Percentiles rank a stretch among this genome's conserved stretches.
Conservation (phyloP, 2,888 invertebrate genomes). For the Anodontia alba region DNA sequence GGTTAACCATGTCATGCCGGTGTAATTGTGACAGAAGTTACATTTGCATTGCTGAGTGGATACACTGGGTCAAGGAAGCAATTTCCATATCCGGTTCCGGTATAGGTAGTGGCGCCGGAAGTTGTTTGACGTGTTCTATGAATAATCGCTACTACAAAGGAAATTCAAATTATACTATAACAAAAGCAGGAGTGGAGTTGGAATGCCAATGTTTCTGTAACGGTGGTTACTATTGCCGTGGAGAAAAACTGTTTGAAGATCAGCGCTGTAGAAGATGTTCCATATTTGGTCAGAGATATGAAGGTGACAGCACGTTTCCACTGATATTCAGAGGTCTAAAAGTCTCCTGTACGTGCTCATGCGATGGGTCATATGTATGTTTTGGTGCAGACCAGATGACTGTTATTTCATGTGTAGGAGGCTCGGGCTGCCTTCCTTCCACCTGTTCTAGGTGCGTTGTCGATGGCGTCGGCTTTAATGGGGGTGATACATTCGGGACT, state of each 20-base stretch:
- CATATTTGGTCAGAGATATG: conserved; percentile 28
- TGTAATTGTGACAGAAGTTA: conserved; percentile 65
- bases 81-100: conserved; percentile 52
- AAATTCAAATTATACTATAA: conserved; percentile 60
- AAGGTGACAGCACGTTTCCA: conserved; percentile 42
- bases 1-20: conserved; percentile 55
- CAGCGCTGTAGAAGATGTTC: conserved; percentile 44
- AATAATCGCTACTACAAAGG: conserved; percentile 61
- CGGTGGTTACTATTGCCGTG: conserved; percentile 59
- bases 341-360: conserved; percentile 43
- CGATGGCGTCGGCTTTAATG: conserved; percentile 41
- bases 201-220: conserved; percentile 67
- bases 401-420: conserved; percentile 38
- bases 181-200: conserved; percentile 34
- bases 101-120: conserved; percentile 46
- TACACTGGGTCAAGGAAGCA: conserved; percentile 41
- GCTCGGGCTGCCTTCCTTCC: conserved; percentile 43
- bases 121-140: conserved; percentile 61
- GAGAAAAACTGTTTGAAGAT: conserved; percentile 29
- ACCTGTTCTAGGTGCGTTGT: conserved; percentile 46
- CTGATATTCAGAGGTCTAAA: conserved; percentile 44
- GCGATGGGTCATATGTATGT: conserved; percentile 48
- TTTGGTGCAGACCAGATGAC: conserved; percentile 30
- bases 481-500: conserved; percentile 46
- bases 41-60: conserved; percentile 47